Evolutionary conservation across 2,113 vertebrate species (phyloP), one percentile per base, ranked within the genome.

Genomic region (Nyctibius bracteatus): DNA sequence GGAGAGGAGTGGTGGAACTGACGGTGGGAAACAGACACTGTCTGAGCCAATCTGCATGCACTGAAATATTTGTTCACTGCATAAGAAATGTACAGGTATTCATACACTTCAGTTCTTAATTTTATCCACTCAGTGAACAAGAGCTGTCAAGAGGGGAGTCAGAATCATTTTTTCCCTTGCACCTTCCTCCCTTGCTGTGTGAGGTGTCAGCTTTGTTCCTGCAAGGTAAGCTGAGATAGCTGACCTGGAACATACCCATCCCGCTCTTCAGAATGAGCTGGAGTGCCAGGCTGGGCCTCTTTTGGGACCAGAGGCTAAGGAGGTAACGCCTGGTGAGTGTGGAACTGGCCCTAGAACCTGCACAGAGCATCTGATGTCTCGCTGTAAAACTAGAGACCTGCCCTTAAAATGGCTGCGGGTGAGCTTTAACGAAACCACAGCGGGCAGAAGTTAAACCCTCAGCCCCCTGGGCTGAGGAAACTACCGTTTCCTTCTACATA

Each of bases 301-400:
- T 71, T 14, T 8, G 22, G 78, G 27, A 31, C 49, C 30, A 22
- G 44, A 18, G n/a, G 49, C 22, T 12, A 20, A 20, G 39, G 59
- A 79, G 19, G 16, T 2, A 5, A 35, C 3, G 19, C 28, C 35
- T 39, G 67, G 35, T 0, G 6, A 52, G 68, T 17, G 5, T 0
- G 10, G 30, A 46, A 21, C 4, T 31, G 44, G 30, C 23, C 37
- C 51, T 24, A 18, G 22, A 30, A 31, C 63, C 79, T 41, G 14
- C 71, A 17, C 0, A 35, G 35, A 41, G 12, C 28, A 51, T 9
- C 37, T 12, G 43, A 7, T 30, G 28, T 49, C 68, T 78, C 35
- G 2, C 59, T 46, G 41, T 49, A 33, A 61, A n/a, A 33, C 70
- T 14, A 22, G 24, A 10, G 6, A 39, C 8, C 49, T 37, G 30